phyloP scores from a whole-genome alignment of 2,113 vertebrate genomes.

The Elgaria multicarinata region DNA sequence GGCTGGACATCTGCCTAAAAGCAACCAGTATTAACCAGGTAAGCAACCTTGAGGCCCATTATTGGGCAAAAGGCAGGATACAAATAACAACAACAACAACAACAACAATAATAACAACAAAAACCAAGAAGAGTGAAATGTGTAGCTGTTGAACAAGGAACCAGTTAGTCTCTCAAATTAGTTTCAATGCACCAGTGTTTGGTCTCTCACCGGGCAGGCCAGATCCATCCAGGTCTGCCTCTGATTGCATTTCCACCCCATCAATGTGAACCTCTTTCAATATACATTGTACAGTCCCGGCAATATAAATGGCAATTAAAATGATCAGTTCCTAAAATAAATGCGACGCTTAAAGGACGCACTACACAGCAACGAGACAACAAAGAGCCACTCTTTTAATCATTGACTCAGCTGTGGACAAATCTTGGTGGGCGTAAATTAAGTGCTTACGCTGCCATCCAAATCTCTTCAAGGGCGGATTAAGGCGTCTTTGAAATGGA shows the following conservation, averaged over 20 bases:
- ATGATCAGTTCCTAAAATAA: constrained; percentile 21
- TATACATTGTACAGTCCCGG: not conserved
- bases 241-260: not conserved
- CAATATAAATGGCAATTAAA: constrained; percentile 25
- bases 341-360: not conserved
- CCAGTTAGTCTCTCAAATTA: not conserved
- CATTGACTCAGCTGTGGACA: constrained; percentile 41
- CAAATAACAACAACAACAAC: no score
- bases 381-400: constrained; percentile 9
- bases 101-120: no score
- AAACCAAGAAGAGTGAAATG: not conserved
- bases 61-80: no score
- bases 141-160: not conserved
- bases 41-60: no score
- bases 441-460: constrained; percentile 53
- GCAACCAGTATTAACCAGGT: no score
- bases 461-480: constrained; percentile 45
- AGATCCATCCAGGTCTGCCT: not conserved
- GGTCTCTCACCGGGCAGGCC: not conserved
- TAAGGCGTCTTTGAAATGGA: constrained; percentile 48
- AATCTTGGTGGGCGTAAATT: constrained; percentile 56
- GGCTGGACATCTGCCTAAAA: not conserved
- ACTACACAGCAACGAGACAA: not conserved
- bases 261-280: not conserved
- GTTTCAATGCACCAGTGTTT: not conserved